Evolutionary conservation across 2,113 vertebrate genomes (phyloP), one percentile per base, ranked within the genome.

Genomic region (Uropsilus gracilis): DNA sequence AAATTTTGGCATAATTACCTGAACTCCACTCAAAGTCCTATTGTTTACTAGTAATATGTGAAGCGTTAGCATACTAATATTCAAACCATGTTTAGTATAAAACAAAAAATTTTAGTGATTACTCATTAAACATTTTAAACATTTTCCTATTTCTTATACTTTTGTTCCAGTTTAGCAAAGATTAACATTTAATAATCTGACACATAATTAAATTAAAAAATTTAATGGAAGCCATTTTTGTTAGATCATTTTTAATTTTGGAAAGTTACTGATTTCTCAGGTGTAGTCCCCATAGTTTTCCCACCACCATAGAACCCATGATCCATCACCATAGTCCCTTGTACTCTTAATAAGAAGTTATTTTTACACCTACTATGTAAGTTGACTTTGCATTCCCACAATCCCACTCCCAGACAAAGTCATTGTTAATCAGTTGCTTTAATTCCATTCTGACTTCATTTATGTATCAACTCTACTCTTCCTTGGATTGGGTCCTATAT

Each of bases 381-480:
- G 64, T 50, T 77, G 61, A 59, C 16, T 87, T 32, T 84, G 46
- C 2, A 71, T 16, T 55, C 22, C 53, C 18, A 44, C 3, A 83
- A 48, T 42, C 55, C 61, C 26, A 63, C 64, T 75, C 46, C 57
- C 44, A 72, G 16, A 89, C 66, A 89, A 83, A 63, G 72, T 10
- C 39, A 22, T n/a, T 66, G 28, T 68, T 87, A 75, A 84, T 11
- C 50, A 42, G 32, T 44, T 77, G 59, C 5, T 44, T 9, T 61
- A 42, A 83, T 93, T 81, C 5, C 16, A 16, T 68, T 48, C 28
- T 80, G 42, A 61, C 0, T 63, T 86, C 84, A 89, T 48, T 92
- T 72, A 87, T 28, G 24, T 20, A 72, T 68, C 28, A 94, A 80
- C 37, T 90, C 73, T 80, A 32, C 48, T 75, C 91, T 94, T 83